A percentile compares a stretch with the other conserved stretches of the same genome.
Evolutionary conservation across 2,113 vertebrate genomes (phyloP).

Genomic region (Colistium nudipinnis): DNA sequence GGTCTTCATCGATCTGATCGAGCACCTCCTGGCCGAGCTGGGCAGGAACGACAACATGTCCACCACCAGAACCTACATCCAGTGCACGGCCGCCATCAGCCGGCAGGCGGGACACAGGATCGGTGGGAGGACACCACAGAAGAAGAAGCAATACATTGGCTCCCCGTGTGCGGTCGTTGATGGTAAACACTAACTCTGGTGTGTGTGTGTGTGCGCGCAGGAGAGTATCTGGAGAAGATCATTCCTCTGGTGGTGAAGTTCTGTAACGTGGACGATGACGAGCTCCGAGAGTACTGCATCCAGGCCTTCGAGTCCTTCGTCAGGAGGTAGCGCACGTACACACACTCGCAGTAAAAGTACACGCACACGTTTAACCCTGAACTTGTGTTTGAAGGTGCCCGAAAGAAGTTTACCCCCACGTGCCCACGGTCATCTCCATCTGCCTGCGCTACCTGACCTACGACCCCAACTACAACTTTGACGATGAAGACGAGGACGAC

Average conservation of each 20-base stretch:
- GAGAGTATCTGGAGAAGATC: slow-evolving; percentile 98
- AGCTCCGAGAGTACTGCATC: slow-evolving; percentile 98
- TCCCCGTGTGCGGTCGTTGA: too few species aligned
- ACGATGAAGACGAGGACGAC: slow-evolving; percentile 98
- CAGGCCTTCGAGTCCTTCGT: slow-evolving; percentile 99
- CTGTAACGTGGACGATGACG: slow-evolving; percentile 97
- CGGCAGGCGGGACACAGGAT: slow-evolving; percentile 98
- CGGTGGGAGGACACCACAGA: slow-evolving; percentile 82
- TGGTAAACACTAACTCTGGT: not conserved
- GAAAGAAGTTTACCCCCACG: slow-evolving; percentile 98
- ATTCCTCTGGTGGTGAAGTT: slow-evolving; percentile 99
- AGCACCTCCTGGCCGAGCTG: slow-evolving; percentile 95
- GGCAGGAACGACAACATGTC: slow-evolving; percentile 99
- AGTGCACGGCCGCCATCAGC: slow-evolving; percentile 99
- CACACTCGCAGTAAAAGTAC: not conserved
- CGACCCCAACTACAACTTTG: slow-evolving; percentile 99
- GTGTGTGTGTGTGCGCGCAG: slow-evolving; percentile 67
- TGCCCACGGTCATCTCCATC: slow-evolving; percentile 97
- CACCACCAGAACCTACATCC: slow-evolving; percentile 98
- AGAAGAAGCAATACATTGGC: not conserved
- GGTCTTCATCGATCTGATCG: slow-evolving; percentile 98
- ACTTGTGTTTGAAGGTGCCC: slow-evolving; percentile 85
- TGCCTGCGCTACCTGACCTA: slow-evolving; percentile 98
- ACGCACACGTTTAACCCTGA: not conserved
- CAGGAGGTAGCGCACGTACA: slow-evolving; percentile 82